Percentiles rank a stretch among this genome's conserved stretches.
Conservation (phyloP, 2,113 vertebrate genomes). For the Tetrax tetrax region DNA sequence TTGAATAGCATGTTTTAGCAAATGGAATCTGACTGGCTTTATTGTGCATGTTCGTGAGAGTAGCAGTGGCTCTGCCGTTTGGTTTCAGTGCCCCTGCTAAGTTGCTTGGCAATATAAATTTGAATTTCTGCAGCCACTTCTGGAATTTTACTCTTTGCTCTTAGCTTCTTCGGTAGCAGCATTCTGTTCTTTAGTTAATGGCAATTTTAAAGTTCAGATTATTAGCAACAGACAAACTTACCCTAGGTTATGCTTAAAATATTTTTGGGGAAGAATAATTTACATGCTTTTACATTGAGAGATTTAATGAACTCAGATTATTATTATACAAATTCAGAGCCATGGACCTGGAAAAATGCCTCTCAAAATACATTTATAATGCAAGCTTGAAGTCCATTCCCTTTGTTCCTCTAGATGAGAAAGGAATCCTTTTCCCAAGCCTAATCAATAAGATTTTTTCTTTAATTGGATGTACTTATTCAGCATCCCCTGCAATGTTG, state of each 20-base stretch:
- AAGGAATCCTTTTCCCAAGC: not conserved
- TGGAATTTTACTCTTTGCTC: not conserved
- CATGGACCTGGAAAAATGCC: not conserved
- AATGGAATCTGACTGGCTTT: slow-evolving; percentile 8
- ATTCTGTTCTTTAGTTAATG: accelerated
- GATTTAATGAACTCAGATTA: not conserved
- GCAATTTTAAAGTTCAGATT: not conserved
- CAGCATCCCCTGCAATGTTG: accelerated
- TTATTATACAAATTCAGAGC: not conserved
- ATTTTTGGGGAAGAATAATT: not conserved
- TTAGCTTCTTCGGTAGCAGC: accelerated
- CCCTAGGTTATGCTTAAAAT: not conserved
- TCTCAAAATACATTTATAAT: not conserved
- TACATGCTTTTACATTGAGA: not conserved
- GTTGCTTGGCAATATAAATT: not conserved
- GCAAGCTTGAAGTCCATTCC: too few relatives aligned
- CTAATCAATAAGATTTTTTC: accelerated
- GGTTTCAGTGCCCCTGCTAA: not conserved
- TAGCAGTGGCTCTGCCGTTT: not conserved
- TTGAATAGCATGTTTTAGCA: not conserved
- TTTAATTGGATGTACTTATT: too few relatives aligned
- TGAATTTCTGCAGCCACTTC: not conserved
- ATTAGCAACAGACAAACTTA: not conserved
- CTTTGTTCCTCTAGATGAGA: not conserved
- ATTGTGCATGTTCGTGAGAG: not conserved